These are phyloP conservation scores for Adelognathus sp. DNA, from an alignment of 2,888 invertebrate species.

Conservation along the genomic window DNA sequence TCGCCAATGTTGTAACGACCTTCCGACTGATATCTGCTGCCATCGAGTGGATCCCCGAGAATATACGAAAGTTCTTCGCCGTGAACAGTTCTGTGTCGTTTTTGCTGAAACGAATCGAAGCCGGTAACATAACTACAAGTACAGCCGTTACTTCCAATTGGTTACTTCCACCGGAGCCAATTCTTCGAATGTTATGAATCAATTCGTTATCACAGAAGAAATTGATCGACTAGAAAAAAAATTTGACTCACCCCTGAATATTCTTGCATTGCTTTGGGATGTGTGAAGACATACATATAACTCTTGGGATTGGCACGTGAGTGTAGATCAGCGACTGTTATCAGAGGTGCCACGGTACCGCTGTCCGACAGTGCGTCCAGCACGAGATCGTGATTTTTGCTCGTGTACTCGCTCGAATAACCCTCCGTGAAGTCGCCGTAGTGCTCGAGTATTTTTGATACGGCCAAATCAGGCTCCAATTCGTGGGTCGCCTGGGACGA, in stretches of 20 bases:
- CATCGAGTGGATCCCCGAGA: slow-evolving; percentile 91
- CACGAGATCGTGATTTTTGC: slow-evolving; percentile 89
- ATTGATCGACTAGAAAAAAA: not conserved
- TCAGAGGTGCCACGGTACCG: slow-evolving; percentile 90
- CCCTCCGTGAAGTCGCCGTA: slow-evolving; percentile 81
- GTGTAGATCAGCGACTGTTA: slow-evolving; percentile 90
- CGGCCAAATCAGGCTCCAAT: slow-evolving; percentile 74
- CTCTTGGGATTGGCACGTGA: slow-evolving; percentile 89
- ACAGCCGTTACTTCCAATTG: slow-evolving; percentile 76
- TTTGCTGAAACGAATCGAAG: slow-evolving; percentile 70
- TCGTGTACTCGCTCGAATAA: slow-evolving; percentile 84
- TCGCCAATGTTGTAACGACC: slow-evolving; percentile 90
- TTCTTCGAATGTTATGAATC: slow-evolving; percentile 52
- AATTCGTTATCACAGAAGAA: slow-evolving; percentile 21
- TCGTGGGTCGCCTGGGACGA: slow-evolving; percentile 76
- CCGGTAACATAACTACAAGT: not conserved
- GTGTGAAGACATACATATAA: slow-evolving; percentile 94
- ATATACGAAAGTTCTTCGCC: slow-evolving; percentile 95
- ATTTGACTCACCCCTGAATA: slow-evolving; percentile 88
- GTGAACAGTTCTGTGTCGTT: slow-evolving; percentile 82
- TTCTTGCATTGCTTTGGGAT: slow-evolving; percentile 90
- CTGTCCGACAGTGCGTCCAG: slow-evolving; percentile 95
- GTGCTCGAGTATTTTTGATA: slow-evolving; percentile 76
- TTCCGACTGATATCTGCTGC: slow-evolving; percentile 86
- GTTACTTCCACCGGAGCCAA: slow-evolving; percentile 85